Evolutionary conservation across 2,888 invertebrate genomes (phyloP), one percentile per base, ranked within the genome.

Genomic region (Nasonia oneida): DNA sequence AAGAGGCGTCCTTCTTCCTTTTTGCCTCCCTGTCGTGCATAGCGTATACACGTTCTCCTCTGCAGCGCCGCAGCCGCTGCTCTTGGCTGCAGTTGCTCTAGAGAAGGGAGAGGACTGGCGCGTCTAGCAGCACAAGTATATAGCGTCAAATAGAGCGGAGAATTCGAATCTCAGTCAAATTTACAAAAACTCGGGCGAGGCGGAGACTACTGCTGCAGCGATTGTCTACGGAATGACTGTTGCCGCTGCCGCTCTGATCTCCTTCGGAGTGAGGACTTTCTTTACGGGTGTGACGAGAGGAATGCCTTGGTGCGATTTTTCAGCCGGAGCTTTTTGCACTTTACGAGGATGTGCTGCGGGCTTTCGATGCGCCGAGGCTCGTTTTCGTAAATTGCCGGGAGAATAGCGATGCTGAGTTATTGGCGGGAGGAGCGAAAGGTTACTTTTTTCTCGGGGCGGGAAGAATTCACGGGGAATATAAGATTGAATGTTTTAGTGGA

Each of bases 141-240:
- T 23, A 90, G 91, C 90, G 91, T 91, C 93, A 93, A 93, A 93
- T 93, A 93, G 93, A 93, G 93, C 93, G 93, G 91, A 93, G 92
- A 92, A 92, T 91, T 91, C 92, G 91, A 93, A 93, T 92, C 91
- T 90, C 90, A 90, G 92, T 91, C 92, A 91, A 93, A 93, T 92
- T 93, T 89, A 89, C 89, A 89, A 88, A 90, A 90, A 91, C 81
- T 84, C 83, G 70, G 71, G 71, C 78, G 64, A 74, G 74, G 39
- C 73, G 23, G 57, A 29, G 70, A 85, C 85, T 37, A 61, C 57
- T 61, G 23, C 8, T 64, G 74, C 74, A 74, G 83, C 71, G 75
- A 86, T 86, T 86, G 86, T 83, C 50, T 76, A 39, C n/a, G 50
- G 33, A 53, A 73, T 47, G 50, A 73, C 64, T 50, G 77, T 15